Percentiles rank a stretch among this genome's conserved stretches.
These are phyloP conservation scores for Cercopithecus hamlyni DNA, from an alignment of 2,797 vertebrate species.

Conservation along the genomic window DNA sequence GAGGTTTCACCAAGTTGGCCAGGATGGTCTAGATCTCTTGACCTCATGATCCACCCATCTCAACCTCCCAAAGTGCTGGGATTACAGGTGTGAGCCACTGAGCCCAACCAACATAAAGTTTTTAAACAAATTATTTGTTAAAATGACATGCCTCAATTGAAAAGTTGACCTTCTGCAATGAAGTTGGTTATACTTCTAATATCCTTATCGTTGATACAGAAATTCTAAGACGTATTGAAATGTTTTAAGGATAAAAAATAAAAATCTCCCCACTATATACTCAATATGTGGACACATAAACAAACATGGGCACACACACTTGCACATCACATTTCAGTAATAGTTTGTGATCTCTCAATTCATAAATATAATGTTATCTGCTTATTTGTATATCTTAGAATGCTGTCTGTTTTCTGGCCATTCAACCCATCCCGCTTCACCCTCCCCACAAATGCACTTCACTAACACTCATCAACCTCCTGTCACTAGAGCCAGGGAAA, in stretches of 20 bases:
- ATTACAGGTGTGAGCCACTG: background rate
- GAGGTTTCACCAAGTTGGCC: background rate
- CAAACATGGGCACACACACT: background rate
- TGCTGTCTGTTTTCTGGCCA: conserved; percentile 62
- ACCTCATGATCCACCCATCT: background rate
- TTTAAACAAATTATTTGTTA: conserved; percentile 85
- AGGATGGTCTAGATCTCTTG: background rate
- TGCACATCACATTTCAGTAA: background rate
- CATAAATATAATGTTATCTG: background rate
- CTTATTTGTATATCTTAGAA: conserved; percentile 24
- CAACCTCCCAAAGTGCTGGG: background rate
- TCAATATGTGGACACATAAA: background rate
- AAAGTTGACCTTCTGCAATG: conserved; percentile 77
- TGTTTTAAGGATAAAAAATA: conserved; percentile 62
- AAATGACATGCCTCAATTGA: conserved; percentile 78
- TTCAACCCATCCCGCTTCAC: background rate
- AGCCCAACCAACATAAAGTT: background rate
- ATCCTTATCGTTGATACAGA: conserved; percentile 64
- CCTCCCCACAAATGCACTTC: conserved; percentile 5
- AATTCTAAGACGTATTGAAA: conserved; percentile 76
- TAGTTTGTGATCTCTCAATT: conserved; percentile 16
- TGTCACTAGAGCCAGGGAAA: conserved; percentile 8
- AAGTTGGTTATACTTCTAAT: conserved; percentile 72
- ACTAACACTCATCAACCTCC: background rate
- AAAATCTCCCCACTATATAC: background rate